phyloP scores from a whole-genome alignment of 2,888 invertebrate species.

The Oxyscelio sp. region DNA sequence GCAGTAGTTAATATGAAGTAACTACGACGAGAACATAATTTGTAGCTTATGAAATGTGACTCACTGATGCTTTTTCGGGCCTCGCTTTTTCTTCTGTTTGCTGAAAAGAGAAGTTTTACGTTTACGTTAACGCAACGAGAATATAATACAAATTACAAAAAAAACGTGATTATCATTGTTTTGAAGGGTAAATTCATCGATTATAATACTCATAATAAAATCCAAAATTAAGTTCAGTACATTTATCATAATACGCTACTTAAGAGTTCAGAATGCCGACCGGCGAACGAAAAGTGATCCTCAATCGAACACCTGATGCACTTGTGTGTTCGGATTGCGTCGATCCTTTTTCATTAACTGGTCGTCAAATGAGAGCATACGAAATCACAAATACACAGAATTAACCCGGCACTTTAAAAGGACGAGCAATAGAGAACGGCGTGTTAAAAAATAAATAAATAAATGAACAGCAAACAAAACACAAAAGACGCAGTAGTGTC shows the following conservation, averaged over 20 bases:
- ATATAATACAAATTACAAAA: constrained; percentile 10
- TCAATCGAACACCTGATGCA: constrained; percentile 21
- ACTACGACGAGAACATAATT: constrained; percentile 21
- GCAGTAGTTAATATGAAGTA: constrained; percentile 27
- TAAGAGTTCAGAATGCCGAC: not conserved
- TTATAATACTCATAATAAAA: no score
- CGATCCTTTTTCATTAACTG: constrained; percentile 38
- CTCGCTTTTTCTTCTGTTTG: constrained; percentile 87
- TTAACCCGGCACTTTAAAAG: constrained; percentile 70
- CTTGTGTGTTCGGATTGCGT: constrained; percentile 1
- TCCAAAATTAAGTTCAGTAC: no score
- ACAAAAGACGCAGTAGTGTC: not conserved
- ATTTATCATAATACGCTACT: constrained; percentile 4
- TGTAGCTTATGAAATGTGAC: constrained; percentile 72
- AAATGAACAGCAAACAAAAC: constrained; percentile 19
- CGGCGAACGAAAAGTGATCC: constrained; percentile 25
- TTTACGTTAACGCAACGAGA: constrained; percentile 57
- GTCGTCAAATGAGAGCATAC: constrained; percentile 3
- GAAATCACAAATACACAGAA: constrained; percentile 59
- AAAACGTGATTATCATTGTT: constrained; percentile 2
- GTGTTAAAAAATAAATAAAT: constrained; percentile 67
- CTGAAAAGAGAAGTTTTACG: constrained; percentile 84
- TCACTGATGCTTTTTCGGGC: constrained; percentile 85
- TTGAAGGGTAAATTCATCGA: not conserved
- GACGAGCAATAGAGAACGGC: constrained; percentile 82